A percentile compares a stretch with the other conserved stretches of the same genome.
phyloP scores from a whole-genome alignment of 2,888 invertebrate genomes.

The Melikaiella ostensackeni region DNA sequence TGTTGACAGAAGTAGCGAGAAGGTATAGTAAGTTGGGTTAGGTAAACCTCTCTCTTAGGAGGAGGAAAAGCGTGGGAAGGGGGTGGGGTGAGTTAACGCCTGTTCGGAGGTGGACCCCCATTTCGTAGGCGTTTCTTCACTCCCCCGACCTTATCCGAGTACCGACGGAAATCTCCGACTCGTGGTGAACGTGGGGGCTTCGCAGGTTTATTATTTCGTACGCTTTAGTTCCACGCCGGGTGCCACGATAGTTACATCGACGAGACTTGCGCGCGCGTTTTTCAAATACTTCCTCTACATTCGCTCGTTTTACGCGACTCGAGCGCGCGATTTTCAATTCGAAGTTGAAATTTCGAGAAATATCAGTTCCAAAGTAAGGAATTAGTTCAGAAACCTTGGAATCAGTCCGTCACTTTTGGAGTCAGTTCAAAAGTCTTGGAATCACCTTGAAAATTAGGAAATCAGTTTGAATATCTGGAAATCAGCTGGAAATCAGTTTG shows the following conservation, averaged over 20 bases:
- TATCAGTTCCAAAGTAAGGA: slow-evolving; percentile 15
- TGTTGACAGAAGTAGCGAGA: slow-evolving; percentile 39
- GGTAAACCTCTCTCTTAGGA: slow-evolving; percentile 19
- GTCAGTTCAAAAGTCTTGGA: slow-evolving; percentile 13
- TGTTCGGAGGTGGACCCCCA: slow-evolving; percentile 69
- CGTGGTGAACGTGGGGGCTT: slow-evolving; percentile 68
- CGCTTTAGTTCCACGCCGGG: slow-evolving; percentile 77
- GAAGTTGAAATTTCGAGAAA: neutral
- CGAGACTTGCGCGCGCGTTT: slow-evolving; percentile 60
- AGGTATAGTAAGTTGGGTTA: slow-evolving; percentile 39
- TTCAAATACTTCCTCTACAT: slow-evolving; percentile 10
- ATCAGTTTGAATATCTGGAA: slow-evolving; percentile 45
- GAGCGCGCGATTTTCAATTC: slow-evolving; percentile 30
- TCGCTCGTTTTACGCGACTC: slow-evolving; percentile 13
- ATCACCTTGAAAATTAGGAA: neutral
- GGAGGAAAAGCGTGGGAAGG: slow-evolving; percentile 44
- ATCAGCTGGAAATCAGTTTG: slow-evolving; percentile 36
- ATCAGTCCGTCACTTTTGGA: neutral
- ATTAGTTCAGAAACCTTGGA: neutral
- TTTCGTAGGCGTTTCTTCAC: slow-evolving; percentile 64
- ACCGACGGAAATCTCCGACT: slow-evolving; percentile 51
- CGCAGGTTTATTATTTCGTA: slow-evolving; percentile 71
- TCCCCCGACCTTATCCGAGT: slow-evolving; percentile 55
- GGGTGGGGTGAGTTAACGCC: slow-evolving; percentile 67
- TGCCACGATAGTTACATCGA: slow-evolving; percentile 76